Percentiles rank a stretch among this genome's conserved stretches.
Conservation (phyloP, 2,888 invertebrate species). For the Mantis religiosa region DNA sequence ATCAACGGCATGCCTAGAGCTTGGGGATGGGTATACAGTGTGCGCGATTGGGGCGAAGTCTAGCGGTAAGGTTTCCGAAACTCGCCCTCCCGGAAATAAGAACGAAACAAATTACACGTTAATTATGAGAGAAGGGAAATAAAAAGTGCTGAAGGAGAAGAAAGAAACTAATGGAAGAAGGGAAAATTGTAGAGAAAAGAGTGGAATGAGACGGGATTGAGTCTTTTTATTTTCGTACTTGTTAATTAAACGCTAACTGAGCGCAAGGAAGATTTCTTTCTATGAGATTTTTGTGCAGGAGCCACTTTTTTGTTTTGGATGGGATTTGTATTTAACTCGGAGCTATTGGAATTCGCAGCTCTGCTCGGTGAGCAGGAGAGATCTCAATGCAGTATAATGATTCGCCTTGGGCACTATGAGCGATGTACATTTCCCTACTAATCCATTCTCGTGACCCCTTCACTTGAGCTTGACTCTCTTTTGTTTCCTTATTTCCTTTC, state of each 20-base stretch:
- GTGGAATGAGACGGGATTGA: not conserved
- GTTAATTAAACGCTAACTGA: not conserved
- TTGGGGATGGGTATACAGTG: not conserved
- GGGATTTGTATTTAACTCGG: not conserved
- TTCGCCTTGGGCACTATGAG: not conserved
- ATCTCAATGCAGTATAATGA: not conserved
- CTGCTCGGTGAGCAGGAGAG: not conserved
- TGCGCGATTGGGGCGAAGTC: not conserved
- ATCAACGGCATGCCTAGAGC: conserved; percentile 19
- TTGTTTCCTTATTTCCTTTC: not conserved
- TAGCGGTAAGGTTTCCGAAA: not conserved
- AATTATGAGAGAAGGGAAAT: conserved; percentile 1
- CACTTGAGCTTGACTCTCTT: not conserved
- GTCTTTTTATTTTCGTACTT: not conserved
- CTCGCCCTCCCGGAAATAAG: not conserved
- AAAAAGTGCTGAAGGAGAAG: not conserved
- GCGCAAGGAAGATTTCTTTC: not conserved
- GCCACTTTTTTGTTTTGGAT: not conserved
- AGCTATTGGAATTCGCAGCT: not conserved
- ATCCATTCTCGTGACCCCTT: not conserved
- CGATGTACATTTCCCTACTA: not conserved
- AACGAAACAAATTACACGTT: not conserved
- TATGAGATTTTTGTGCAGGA: not conserved
- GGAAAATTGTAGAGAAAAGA: not conserved
- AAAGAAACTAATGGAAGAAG: not conserved